These are phyloP conservation scores for Hypanus sabinus DNA, from an alignment of 2,113 vertebrate genomes.

Conservation along the genomic window DNA sequence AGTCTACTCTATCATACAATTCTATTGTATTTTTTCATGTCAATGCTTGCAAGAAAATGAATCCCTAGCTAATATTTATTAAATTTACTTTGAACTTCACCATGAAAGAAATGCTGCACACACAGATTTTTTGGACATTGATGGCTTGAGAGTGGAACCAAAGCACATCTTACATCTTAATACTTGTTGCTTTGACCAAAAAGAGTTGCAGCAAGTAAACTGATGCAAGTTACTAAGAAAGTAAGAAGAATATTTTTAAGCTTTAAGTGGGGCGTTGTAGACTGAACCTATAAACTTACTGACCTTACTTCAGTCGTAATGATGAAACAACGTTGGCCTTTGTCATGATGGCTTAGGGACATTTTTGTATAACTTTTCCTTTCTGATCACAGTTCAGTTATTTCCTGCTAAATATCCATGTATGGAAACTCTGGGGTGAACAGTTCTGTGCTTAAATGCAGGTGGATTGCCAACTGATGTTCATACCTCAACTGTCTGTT, in stretches of 20 bases:
- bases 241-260: background rate
- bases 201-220: background rate
- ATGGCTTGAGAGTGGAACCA: background rate
- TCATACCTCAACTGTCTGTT: background rate
- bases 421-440: background rate
- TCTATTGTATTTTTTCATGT: too few species aligned
- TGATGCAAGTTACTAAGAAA: background rate
- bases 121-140: background rate
- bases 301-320: background rate
- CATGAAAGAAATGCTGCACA: too few species aligned
- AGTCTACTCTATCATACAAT: too few species aligned
- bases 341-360: background rate
- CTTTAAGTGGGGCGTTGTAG: background rate
- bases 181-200: background rate
- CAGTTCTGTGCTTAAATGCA: background rate
- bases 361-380: background rate
- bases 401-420: background rate
- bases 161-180: background rate
- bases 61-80: too few species aligned
- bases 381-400: background rate
- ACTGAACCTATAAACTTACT: background rate
- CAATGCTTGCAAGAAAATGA: too few species aligned
- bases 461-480: background rate
- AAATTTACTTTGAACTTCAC: too few species aligned
- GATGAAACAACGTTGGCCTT: background rate